A percentile compares a stretch with the other conserved stretches of the same genome.
Evolutionary conservation across 2,888 invertebrate species (phyloP).

Genomic region (Diadromus collaris): DNA sequence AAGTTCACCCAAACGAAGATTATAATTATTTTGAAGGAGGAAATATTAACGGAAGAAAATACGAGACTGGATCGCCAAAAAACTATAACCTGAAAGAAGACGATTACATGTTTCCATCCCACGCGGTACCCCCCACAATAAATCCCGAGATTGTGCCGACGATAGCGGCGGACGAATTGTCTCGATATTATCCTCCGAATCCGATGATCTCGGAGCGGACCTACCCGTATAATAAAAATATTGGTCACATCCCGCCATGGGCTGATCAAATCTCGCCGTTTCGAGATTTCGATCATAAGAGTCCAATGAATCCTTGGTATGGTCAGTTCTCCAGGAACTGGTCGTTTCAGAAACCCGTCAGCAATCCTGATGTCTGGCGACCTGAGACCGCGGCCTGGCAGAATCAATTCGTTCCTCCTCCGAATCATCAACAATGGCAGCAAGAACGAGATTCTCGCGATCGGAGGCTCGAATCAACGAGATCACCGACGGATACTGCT

Average conservation of each 20-base stretch:
- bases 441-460: slow-evolving; percentile 18
- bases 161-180: slow-evolving; percentile 17
- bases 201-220: not conserved
- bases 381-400: slow-evolving; percentile 3
- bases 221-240: slow-evolving; percentile 16
- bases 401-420: slow-evolving; percentile 21
- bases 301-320: slow-evolving; percentile 36
- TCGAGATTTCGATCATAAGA: slow-evolving; percentile 37
- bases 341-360: slow-evolving; percentile 22
- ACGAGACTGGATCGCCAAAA: not conserved
- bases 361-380: slow-evolving; percentile 3
- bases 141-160: not conserved
- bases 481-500: not conserved
- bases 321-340: slow-evolving; percentile 38
- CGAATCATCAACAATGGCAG: slow-evolving; percentile 43
- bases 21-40: slow-evolving; percentile 14
- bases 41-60: not conserved
- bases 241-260: slow-evolving; percentile 32
- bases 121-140: slow-evolving; percentile 16
- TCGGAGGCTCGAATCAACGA: not conserved
- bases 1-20: slow-evolving; percentile 21
- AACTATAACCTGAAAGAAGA: slow-evolving; percentile 12
- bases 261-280: slow-evolving; percentile 23
- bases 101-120: slow-evolving; percentile 13
- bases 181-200: slow-evolving; percentile 9